Evolutionary conservation across 2,888 invertebrate species (phyloP), one percentile per base, ranked within the genome.

Genomic region (Hypomecis punctinalis): DNA sequence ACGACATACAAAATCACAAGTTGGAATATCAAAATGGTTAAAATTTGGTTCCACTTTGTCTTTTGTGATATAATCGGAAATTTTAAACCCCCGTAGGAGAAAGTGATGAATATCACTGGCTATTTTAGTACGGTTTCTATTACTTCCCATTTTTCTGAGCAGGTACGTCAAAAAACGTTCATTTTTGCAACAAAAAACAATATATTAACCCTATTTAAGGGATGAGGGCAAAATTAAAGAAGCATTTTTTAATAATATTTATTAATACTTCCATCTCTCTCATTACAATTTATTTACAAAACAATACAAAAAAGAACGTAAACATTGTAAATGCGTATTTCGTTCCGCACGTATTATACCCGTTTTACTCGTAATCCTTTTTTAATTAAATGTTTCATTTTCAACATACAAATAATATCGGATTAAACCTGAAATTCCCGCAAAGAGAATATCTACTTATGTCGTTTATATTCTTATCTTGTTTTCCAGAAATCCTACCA

Each of bases 271-370:
- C 85, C 73, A 60, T 82, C 80, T 84, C 80, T 82, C 80, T 82
- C 84, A 72, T 83, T 86, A 89, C 84, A 86, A 82, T 89, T 37
- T 92, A 92, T 93, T 86, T 92, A 93, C 92, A 93, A 89, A 89
- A 86, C 86, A 85, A 83, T 86, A 88, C 83, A 84, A 78, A 43
- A 78, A 80, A 76, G n/a, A 76, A 72, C 65, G 69, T 61, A 54
- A 76, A 74, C 62, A 61, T 62, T 47, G 66, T 69, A 68, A 76
- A 68, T 68, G 69, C 71, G 71, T 68, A 69, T 66, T 66, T 69
- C 66, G 61, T 59, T 63, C 71, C 60, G 52, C 47, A 13, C 46
- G 54, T 54, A 35, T 54, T 42, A 43, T 39, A 35, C 13, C 43
- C 59, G 35, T 49, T 55, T 54, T 39, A 60, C 13, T 39, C 63